These are phyloP conservation scores for Pogonocichla stellata DNA, from an alignment of 2,113 vertebrate species.

Conservation along the genomic window DNA sequence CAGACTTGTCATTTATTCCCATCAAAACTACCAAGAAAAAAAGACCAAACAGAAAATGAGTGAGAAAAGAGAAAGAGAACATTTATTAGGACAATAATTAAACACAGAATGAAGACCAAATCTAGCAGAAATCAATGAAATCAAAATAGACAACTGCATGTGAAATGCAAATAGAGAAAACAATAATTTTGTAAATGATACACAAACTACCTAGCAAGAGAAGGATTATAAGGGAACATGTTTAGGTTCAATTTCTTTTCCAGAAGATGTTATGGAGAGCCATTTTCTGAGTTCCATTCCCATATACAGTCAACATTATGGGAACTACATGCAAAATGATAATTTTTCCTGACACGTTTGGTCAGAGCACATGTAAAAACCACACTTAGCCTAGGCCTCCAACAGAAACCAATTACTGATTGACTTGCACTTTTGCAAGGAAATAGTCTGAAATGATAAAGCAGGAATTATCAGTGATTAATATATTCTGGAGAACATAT, in stretches of 20 bases:
- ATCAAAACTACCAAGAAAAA: background rate
- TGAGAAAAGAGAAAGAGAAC: background rate
- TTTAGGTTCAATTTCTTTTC: background rate
- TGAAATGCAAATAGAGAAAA: background rate
- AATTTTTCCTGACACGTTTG: rapidly evolving
- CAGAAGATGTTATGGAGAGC: background rate
- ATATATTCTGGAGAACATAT: background rate
- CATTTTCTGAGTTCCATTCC: background rate
- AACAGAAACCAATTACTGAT: background rate
- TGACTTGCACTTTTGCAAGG: background rate
- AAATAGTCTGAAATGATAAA: background rate
- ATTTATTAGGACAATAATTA: background rate
- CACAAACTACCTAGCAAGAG: background rate
- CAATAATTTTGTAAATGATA: background rate
- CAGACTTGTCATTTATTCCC: background rate
- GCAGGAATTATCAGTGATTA: background rate
- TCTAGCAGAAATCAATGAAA: background rate
- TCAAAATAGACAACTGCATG: background rate
- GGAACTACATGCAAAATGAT: background rate
- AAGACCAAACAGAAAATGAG: background rate
- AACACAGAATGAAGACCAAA: background rate
- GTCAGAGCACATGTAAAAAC: background rate
- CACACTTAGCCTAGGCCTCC: background rate
- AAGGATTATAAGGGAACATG: background rate
- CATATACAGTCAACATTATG: background rate